These are phyloP conservation scores for Samia ricini DNA, from an alignment of 1,140 invertebrate genomes.

Conservation along the genomic window DNA sequence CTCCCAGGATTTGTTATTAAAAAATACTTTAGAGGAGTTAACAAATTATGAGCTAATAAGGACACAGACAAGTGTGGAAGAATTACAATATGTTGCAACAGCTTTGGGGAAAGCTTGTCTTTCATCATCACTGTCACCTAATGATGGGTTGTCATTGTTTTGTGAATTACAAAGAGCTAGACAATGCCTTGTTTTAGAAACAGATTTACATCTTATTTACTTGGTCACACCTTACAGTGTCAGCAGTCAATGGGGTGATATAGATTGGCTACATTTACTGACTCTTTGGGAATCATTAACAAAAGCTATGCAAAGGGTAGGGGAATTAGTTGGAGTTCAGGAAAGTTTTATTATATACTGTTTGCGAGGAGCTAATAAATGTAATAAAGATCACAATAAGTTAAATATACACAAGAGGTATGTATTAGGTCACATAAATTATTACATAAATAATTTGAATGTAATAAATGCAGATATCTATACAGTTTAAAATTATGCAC, in stretches of 20 bases:
- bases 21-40: slow-evolving; percentile 67
- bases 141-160: slow-evolving; percentile 93
- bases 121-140: slow-evolving; percentile 94
- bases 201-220: slow-evolving; percentile 97
- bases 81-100: slow-evolving; percentile 85
- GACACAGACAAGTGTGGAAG: slow-evolving; percentile 71
- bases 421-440: slow-evolving; percentile 1
- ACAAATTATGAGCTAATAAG: slow-evolving; percentile 80
- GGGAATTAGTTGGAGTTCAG: slow-evolving; percentile 92
- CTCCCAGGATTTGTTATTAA: slow-evolving; percentile 51
- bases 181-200: slow-evolving; percentile 94
- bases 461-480: not conserved
- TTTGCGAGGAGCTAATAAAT: slow-evolving; percentile 83
- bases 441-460: not conserved
- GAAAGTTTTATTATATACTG: slow-evolving; percentile 92
- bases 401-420: slow-evolving; percentile 77
- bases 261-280: slow-evolving; percentile 94
- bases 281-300: slow-evolving; percentile 90
- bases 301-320: slow-evolving; percentile 90
- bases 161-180: slow-evolving; percentile 94
- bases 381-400: slow-evolving; percentile 77
- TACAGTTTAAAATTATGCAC: not conserved
- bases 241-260: slow-evolving; percentile 85
- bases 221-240: slow-evolving; percentile 93
- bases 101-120: slow-evolving; percentile 94